Evolutionary conservation across 2,113 vertebrate species (phyloP), one percentile per base, ranked within the genome.

Genomic region (Dissostichus mawsoni): DNA sequence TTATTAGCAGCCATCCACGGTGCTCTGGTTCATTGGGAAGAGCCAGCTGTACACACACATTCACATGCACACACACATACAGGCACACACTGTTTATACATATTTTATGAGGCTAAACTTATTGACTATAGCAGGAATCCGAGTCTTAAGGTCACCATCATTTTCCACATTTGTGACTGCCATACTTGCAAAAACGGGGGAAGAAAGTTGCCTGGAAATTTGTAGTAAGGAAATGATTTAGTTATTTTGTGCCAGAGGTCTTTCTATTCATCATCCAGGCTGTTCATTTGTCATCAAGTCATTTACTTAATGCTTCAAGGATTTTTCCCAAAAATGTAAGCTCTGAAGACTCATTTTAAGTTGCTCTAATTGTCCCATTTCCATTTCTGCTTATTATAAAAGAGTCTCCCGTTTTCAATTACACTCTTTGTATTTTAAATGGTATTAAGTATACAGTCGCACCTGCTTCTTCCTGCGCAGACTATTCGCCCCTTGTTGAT

Each of bases 1-100:
- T 89, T 93, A 92, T 93, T 92, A 92, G 89, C 91, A 93, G 86
- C 87, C 92, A 90, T 91, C 92, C 92, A 80, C 92, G 83, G 63
- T 81, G 80, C 66, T 87, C 47, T 82, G 92, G 92, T 93, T 93
- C 91, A 92, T 68, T 78, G 84, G 81, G 81, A 81, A 71, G 59
- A 69, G 86, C 67, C 91, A 93, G 83, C 86, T 93, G 87, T 88
- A 53, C n/a, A 23, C n/a, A 45, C 41, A 64, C 41, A 14, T 41
- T 44, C 61, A 44, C 61, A 63, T 8, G 36, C 58, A 18, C 33
- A n/a, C 80, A 63, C 76, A 61, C 67, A 84, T 74, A 83, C 84
- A 76, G 64, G 41, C 78, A 69, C 73, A 73, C 44, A 17, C 25
- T 55, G 33, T 81, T 78, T 68, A 61, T 78, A 61, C 62, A 78